Evolutionary conservation across 2,888 invertebrate species (phyloP), one percentile per base, ranked within the genome.

Genomic region (Diarsia rubi): DNA sequence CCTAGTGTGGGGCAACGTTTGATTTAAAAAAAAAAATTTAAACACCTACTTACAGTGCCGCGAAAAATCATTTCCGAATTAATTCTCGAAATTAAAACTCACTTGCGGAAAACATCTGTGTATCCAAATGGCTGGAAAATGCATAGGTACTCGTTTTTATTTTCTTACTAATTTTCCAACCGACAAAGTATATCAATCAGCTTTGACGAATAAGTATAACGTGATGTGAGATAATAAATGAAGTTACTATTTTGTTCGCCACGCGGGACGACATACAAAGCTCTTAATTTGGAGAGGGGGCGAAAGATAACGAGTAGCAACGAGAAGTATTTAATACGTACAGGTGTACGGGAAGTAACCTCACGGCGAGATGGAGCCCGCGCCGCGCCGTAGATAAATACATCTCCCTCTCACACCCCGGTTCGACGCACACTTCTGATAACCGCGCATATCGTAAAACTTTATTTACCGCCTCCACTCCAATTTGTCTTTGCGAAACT

Each of bases 361-460:
- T 80, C 80, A 73, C 83, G 68, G 74, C 76, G 88, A 87, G 86
- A 87, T 90, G 90, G 89, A 90, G 89, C 89, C 88, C 89, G 86
- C 90, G 83, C 88, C 89, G 86, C 90, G 83, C 82, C 85, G 90
- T 89, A 92, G 89, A 92, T 92, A 92, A 93, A 92, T 90, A 92
- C 89, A 86, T 89, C 88, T 88, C 89, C 89, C 90, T 88, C 88
- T 81, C 77, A 78, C 86, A 84, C 86, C 85, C 86, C 90, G 88
- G 90, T 90, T 90, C 91, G 90, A 89, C 91, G 90, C 90, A 89
- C 91, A 90, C 91, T 92, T 89, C 93, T 93, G 94, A 95, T 95
- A 95, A 95, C 94, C 92, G 91, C 91, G 92, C 93, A 92, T 94
- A 94, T 94, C 94, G 93, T 93, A 94, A 94, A 95, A 95, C 93